phyloP scores from a whole-genome alignment of 2,113 vertebrate genomes.

The Bos indicus region DNA sequence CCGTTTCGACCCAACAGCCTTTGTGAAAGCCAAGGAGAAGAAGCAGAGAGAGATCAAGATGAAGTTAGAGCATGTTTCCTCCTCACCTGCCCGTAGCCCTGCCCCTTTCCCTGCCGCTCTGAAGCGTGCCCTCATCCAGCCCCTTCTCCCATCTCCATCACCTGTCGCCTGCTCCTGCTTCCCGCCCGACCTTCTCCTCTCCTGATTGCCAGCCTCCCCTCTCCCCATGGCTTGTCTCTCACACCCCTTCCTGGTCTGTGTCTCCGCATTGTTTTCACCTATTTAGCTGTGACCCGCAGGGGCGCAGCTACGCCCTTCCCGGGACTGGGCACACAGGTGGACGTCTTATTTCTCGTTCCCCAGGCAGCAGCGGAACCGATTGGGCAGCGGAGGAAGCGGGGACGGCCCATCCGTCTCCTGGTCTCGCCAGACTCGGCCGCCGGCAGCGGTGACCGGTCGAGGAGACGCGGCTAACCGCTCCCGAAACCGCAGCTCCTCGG shows the following conservation, averaged over 20 bases:
- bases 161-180: neutral
- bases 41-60: conserved; percentile 86
- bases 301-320: neutral
- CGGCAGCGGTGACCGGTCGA: neutral
- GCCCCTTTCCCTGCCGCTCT: neutral
- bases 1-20: conserved; percentile 93
- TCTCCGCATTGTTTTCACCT: neutral
- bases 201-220: neutral
- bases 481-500: conserved; percentile 60
- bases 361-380: conserved; percentile 80
- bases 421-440: conserved; percentile 50
- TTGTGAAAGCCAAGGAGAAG: conserved; percentile 87
- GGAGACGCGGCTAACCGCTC: conserved; percentile 54
- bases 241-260: neutral
- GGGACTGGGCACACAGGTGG: neutral
- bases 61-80: conserved; percentile 76
- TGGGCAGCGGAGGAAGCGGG: conserved; percentile 77
- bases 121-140: neutral
- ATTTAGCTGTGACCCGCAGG: neutral
- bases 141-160: neutral
- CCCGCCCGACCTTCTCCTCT: neutral
- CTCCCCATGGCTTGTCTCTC: neutral
- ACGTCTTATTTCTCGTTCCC: neutral
- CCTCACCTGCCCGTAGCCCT: neutral
- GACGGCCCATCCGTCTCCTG: conserved; percentile 68